Percentiles rank a stretch among this genome's conserved stretches.
These are phyloP conservation scores for Boloria selene DNA, from an alignment of 2,888 invertebrate genomes.

Conservation along the genomic window DNA sequence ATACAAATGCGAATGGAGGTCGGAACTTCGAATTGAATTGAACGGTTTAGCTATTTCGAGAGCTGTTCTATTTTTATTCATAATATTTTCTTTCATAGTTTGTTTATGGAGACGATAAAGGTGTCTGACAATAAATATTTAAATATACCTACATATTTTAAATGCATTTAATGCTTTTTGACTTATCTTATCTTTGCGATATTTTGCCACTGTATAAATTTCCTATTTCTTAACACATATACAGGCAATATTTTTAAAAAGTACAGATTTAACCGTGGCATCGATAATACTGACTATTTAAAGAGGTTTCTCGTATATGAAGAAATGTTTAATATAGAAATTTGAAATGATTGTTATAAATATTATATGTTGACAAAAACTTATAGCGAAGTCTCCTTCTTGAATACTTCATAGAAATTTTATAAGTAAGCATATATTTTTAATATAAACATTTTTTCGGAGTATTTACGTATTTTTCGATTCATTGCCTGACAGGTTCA, in stretches of 20 bases:
- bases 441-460: slow-evolving; percentile 18
- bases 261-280: no score
- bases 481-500: slow-evolving; percentile 51
- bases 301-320: no score
- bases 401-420: neutral
- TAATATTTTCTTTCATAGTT: neutral
- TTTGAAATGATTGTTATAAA: no score
- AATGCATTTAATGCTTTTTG: no score
- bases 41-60: slow-evolving; percentile 32
- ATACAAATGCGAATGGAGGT: slow-evolving; percentile 27
- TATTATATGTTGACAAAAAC: neutral
- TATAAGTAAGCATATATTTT: slow-evolving; percentile 12
- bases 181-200: no score
- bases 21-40: slow-evolving; percentile 35
- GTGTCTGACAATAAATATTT: no score
- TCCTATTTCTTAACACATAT: no score
- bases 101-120: neutral
- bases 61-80: slow-evolving; percentile 41
- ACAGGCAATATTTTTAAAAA: no score
- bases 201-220: no score
- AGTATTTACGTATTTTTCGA: slow-evolving; percentile 48
- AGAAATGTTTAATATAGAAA: no score
- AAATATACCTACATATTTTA: neutral
- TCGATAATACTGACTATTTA: no score
- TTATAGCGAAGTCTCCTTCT: neutral